Percentiles rank a stretch among this genome's conserved stretches.
Conservation (phyloP, 1,140 invertebrate species). For the Drosophila rufa region DNA sequence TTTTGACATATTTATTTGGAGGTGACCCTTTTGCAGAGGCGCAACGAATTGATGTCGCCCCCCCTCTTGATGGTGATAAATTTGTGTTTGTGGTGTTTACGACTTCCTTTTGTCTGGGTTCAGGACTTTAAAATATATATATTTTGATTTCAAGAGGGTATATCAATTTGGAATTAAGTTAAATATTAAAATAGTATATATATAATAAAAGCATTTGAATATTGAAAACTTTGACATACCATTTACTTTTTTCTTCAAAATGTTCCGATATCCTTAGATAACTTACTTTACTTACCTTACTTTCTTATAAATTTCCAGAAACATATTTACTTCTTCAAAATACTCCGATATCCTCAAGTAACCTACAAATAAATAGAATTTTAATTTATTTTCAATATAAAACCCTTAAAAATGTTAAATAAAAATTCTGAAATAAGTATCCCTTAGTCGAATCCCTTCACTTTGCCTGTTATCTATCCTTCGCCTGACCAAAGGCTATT, state of each 20-base stretch:
- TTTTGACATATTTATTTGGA: slow-evolving; percentile 79
- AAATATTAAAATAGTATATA: too few relatives aligned
- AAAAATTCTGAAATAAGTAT: neutral
- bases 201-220: too few relatives aligned
- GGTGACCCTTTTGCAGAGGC: slow-evolving; percentile 62
- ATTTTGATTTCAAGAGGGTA: neutral
- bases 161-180: neutral
- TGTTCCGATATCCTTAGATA: too few relatives aligned
- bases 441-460: neutral
- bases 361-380: too few relatives aligned
- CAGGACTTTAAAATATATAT: neutral
- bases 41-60: slow-evolving; percentile 60
- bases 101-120: slow-evolving; percentile 36
- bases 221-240: too few relatives aligned
- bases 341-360: too few relatives aligned
- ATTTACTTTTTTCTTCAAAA: too few relatives aligned
- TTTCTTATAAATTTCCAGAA: too few relatives aligned
- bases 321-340: too few relatives aligned
- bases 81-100: slow-evolving; percentile 35
- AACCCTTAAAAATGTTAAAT: neutral
- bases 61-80: slow-evolving; percentile 44
- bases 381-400: neutral
- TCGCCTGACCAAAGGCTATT: slow-evolving; percentile 58
- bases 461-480: neutral
- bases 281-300: too few relatives aligned